phyloP scores from a whole-genome alignment of 2,888 invertebrate genomes.

The Melinaea menophilus region DNA sequence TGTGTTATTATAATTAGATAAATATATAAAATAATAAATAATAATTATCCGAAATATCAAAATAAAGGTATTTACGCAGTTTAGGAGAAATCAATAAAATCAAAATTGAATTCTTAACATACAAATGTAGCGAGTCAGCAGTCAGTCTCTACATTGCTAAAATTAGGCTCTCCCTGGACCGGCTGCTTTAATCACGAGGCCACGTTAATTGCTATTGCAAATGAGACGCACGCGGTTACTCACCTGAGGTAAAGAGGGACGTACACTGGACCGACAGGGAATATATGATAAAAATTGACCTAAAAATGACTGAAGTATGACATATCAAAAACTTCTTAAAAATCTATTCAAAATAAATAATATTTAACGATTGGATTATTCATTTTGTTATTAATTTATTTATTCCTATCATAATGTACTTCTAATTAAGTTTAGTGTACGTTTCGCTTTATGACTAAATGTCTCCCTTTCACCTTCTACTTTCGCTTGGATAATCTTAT shows the following conservation, averaged over 20 bases:
- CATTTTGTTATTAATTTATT: background rate
- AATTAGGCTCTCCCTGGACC: constrained; percentile 1
- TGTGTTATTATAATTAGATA: too few species aligned
- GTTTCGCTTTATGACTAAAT: constrained; percentile 60
- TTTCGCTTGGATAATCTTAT: constrained; percentile 78
- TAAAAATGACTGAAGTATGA: background rate
- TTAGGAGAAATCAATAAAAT: background rate
- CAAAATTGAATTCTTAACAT: too few species aligned
- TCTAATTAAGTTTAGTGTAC: constrained; percentile 36
- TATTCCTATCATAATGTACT: background rate
- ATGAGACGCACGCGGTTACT: constrained; percentile 60
- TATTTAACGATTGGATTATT: background rate
- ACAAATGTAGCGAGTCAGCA: too few species aligned
- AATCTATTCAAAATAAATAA: background rate
- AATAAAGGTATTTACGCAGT: background rate
- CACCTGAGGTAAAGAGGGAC: constrained; percentile 46
- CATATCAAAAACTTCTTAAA: background rate
- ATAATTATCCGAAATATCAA: too few species aligned
- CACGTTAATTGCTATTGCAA: constrained; percentile 69
- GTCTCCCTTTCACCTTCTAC: constrained; percentile 78
- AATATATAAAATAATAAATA: background rate
- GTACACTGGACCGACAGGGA: constrained; percentile 31
- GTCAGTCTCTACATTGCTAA: background rate
- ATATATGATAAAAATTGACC: background rate
- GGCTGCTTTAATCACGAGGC: constrained; percentile 55